Conservation (phyloP, 2,113 vertebrate genomes). For the Helogale parvula region DNA sequence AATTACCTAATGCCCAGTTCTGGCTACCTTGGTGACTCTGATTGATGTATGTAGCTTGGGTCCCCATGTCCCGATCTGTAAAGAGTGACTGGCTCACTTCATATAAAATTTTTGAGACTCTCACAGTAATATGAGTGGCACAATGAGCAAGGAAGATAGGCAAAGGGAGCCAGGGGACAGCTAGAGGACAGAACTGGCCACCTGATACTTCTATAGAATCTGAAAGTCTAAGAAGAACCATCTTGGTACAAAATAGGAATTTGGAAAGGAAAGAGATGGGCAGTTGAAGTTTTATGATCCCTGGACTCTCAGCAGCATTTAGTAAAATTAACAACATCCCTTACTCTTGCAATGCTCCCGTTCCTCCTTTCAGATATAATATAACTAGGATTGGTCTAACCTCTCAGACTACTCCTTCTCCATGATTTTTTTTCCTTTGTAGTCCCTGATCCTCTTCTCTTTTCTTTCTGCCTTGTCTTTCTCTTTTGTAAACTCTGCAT, state of each 20-base stretch:
- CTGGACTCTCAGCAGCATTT: not conserved
- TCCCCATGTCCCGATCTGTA: not conserved
- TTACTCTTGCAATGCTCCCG: not conserved
- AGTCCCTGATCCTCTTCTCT: not conserved
- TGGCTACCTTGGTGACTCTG: not conserved
- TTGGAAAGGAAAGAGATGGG: not conserved
- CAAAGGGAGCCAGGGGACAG: not conserved
- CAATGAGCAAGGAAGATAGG: not conserved
- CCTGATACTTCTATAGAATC: not conserved
- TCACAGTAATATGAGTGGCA: too few relatives aligned
- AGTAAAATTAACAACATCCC: not conserved
- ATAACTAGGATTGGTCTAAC: not conserved
- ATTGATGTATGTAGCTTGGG: not conserved
- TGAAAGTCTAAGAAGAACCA: not conserved
- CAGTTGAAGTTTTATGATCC: not conserved
- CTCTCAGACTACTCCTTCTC: not conserved
- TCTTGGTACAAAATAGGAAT: not conserved
- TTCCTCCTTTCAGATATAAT: not conserved
- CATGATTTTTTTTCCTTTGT: not conserved
- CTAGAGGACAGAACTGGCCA: not conserved
- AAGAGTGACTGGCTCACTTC: not conserved
- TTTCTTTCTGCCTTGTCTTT: not conserved
- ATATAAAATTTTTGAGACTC: not conserved
- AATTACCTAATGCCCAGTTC: not conserved
- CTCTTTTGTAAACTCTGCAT: not conserved